A percentile compares a stretch with the other conserved stretches of the same genome.
Evolutionary conservation across 1,140 invertebrate species (phyloP).

Genomic region (Hyposmocoma kahamanoa): DNA sequence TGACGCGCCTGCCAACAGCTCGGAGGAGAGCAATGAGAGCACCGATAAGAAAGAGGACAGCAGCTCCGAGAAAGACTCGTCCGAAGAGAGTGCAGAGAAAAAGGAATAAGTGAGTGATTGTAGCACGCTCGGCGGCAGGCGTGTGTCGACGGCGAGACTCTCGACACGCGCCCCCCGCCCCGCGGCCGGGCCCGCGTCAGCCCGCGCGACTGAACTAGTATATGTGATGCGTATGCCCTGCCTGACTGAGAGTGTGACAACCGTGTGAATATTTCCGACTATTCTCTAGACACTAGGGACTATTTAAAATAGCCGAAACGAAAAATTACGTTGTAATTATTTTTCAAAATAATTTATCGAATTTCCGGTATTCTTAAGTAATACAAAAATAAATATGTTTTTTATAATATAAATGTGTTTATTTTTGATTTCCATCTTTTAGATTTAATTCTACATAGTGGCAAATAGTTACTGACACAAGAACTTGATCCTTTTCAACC

Average conservation of each 20-base stretch:
- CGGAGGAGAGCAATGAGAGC: constrained; percentile 37
- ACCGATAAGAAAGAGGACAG: constrained; percentile 25
- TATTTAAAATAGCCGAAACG: constrained; percentile 64
- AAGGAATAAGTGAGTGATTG: constrained; percentile 26
- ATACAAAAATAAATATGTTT: constrained; percentile 43
- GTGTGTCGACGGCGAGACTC: constrained; percentile 52
- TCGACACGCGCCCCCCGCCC: constrained; percentile 63
- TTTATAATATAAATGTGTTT: constrained; percentile 33
- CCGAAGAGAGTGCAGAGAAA: constrained; percentile 26
- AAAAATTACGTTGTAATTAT: constrained; percentile 68
- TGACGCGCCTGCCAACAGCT: constrained; percentile 29
- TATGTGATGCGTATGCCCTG: constrained; percentile 38
- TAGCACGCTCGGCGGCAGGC: constrained; percentile 42
- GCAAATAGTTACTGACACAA: too few relatives aligned
- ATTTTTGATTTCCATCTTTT: too few relatives aligned
- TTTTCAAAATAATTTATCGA: constrained; percentile 68
- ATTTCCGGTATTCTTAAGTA: constrained; percentile 69
- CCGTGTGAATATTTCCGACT: constrained; percentile 39
- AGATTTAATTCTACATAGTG: too few relatives aligned
- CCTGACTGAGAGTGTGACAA: constrained; percentile 32
- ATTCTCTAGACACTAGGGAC: constrained; percentile 64
- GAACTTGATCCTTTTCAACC: too few relatives aligned
- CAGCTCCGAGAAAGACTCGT: constrained; percentile 26
- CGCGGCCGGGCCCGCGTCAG: constrained; percentile 16
- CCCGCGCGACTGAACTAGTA: constrained; percentile 22